Evolutionary conservation across 2,888 invertebrate genomes (phyloP).

Genomic region (Nezara viridula): DNA sequence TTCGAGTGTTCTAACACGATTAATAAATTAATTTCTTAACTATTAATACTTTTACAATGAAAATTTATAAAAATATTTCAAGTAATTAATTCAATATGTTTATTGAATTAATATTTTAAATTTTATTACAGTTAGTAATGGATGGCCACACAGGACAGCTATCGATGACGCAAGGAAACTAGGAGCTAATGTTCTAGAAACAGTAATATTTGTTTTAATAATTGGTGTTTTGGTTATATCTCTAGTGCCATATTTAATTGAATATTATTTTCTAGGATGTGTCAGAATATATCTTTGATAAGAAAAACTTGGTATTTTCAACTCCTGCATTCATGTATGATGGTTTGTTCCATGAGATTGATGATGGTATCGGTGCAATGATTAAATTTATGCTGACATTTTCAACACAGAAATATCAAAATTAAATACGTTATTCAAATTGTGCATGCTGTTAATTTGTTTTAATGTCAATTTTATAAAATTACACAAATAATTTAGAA

Average conservation of each 20-base stretch:
- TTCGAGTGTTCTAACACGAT: too few species aligned
- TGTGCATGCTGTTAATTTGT: not conserved
- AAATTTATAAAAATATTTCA: too few species aligned
- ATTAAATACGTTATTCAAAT: slow-evolving; percentile 34
- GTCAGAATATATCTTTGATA: slow-evolving; percentile 70
- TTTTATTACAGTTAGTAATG: slow-evolving; percentile 67
- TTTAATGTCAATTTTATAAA: not conserved
- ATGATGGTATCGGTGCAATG: slow-evolving; percentile 72
- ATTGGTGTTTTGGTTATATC: too few species aligned
- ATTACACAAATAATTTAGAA: not conserved
- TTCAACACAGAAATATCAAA: slow-evolving; percentile 49
- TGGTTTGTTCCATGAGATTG: slow-evolving; percentile 71
- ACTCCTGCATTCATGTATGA: slow-evolving; percentile 74
- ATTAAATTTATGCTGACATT: slow-evolving; percentile 66
- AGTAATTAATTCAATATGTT: not conserved
- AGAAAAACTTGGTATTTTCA: slow-evolving; percentile 71
- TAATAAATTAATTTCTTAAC: too few species aligned
- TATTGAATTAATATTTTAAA: not conserved
- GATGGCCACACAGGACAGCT: slow-evolving; percentile 72
- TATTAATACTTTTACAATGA: too few species aligned
- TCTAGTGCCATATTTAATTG: not conserved
- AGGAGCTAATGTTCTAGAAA: slow-evolving; percentile 70
- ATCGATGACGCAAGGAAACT: slow-evolving; percentile 70
- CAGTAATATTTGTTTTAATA: slow-evolving; percentile 58
- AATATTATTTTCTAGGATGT: slow-evolving; percentile 67